Percentiles rank a stretch among this genome's conserved stretches.
These are phyloP conservation scores for Dorcus hopei DNA, from an alignment of 2,888 invertebrate genomes.

Conservation along the genomic window DNA sequence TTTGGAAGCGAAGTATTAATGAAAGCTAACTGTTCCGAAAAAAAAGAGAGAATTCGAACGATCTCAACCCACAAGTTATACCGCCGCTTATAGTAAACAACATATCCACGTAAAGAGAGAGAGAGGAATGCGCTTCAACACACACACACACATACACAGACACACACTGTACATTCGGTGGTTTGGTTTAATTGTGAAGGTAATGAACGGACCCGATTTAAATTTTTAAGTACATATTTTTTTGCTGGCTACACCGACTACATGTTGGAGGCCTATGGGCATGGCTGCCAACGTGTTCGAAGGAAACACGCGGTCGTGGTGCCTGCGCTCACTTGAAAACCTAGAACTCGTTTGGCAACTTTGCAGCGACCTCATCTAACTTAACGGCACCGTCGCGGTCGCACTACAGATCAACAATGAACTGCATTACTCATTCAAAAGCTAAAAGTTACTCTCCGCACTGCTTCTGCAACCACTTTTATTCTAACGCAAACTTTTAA, in stretches of 20 bases:
- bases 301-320: slow-evolving; percentile 16
- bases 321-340: slow-evolving; percentile 19
- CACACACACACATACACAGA: too few relatives aligned
- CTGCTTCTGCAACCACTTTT: too few relatives aligned
- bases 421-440: slow-evolving; percentile 25
- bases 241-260: not conserved
- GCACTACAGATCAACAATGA: slow-evolving; percentile 22
- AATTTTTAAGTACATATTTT: too few relatives aligned
- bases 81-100: not conserved
- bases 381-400: slow-evolving; percentile 31
- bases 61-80: not conserved
- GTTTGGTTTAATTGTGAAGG: too few relatives aligned
- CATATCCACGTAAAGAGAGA: not conserved
- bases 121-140: not conserved
- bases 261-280: slow-evolving; percentile 6
- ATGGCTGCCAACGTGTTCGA: slow-evolving; percentile 15
- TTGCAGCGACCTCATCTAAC: slow-evolving; percentile 30
- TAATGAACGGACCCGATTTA: not conserved
- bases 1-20: too few relatives aligned
- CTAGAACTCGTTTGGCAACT: slow-evolving; percentile 35
- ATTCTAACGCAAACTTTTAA: too few relatives aligned
- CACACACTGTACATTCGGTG: too few relatives aligned
- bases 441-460: not conserved
- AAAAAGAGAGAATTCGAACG: not conserved
- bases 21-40: too few relatives aligned